Conservation (phyloP, 2,113 vertebrate species). For the Crypturellus undulatus region DNA sequence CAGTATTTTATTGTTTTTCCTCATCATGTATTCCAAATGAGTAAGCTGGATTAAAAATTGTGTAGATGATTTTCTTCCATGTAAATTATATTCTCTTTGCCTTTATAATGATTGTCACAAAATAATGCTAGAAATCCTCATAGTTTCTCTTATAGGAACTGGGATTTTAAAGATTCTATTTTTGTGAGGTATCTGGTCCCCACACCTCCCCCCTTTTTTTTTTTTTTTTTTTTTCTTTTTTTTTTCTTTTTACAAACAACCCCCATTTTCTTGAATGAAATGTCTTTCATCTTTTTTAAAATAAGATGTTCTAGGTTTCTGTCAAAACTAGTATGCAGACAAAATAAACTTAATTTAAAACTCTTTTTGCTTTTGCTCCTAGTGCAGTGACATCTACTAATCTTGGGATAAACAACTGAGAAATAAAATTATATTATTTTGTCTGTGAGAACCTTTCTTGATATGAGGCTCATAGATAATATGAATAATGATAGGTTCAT, state of each 20-base stretch:
- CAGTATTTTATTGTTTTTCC: constrained; percentile 46
- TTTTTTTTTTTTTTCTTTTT: too few relatives aligned
- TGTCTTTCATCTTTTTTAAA: not conserved
- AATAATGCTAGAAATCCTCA: not conserved
- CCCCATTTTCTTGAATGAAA: not conserved
- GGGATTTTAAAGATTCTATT: not conserved
- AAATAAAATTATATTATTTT: not conserved
- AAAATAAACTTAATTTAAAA: not conserved
- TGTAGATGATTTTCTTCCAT: not conserved
- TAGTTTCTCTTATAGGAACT: not conserved
- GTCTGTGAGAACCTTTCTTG: not conserved
- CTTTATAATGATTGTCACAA: not conserved
- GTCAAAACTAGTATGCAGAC: not conserved
- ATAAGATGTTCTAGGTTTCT: not conserved
- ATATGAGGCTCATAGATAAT: not conserved
- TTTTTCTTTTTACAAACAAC: not conserved
- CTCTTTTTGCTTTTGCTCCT: not conserved
- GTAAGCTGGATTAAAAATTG: not conserved
- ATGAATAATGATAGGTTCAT: not conserved
- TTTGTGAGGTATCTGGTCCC: not conserved
- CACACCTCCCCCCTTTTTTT: not conserved
- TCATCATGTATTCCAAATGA: not conserved
- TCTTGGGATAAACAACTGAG: not conserved
- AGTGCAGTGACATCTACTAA: not conserved
- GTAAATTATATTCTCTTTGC: not conserved